Base-by-base conservation (phyloP, 2,888 invertebrate genomes). In the Euclidia mi region DNA sequence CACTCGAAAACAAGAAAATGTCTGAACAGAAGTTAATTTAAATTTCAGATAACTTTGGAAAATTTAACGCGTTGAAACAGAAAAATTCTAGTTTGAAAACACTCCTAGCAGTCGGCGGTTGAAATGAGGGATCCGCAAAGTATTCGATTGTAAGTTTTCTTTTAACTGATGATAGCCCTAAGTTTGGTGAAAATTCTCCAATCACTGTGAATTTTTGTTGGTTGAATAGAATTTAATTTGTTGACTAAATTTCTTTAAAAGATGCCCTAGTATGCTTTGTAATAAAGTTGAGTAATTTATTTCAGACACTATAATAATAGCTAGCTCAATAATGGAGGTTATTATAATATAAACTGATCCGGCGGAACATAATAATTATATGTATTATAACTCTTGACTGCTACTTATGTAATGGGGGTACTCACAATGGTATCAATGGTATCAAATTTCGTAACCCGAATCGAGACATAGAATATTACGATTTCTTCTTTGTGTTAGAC, bases 51-150 rank as follows among this genome's bases (percentile, higher is more conserved):
- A 95, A 95, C 52, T 95, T 95, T 43, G 84, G 85, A 2, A 87
- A 92, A 56, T 96, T 96, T 78, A 95, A 90, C 60, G 87, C 85
- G 0, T 82, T 96, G 53, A 96, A 96, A 79, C 62, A 87, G 11
- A 71, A 74, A 41, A 96, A 95, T 76, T 89, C 95, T 0, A 83
- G 85, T 1, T 76, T 95, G 14, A 96, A 96, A 84, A 95, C 95
- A 0, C 67, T 96, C 57, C 63, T 96, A n/a, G 96, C 96, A 1
- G 95, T 96, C n/a, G 96, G 97, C 4, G 96, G 96, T 10, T 96
- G 96, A 96, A 96, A 95, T 74, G 96, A 96, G 82, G 96, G 95
- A 3, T 96, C 96, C 0, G 78, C 76, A 0, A 95, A 94, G 61
- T 96, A 95, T 78, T 96, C 96, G 0, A 64, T 77, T 46, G 95